Conservation (phyloP, 2,113 vertebrate species). For the Melanotaenia duboulayi region DNA sequence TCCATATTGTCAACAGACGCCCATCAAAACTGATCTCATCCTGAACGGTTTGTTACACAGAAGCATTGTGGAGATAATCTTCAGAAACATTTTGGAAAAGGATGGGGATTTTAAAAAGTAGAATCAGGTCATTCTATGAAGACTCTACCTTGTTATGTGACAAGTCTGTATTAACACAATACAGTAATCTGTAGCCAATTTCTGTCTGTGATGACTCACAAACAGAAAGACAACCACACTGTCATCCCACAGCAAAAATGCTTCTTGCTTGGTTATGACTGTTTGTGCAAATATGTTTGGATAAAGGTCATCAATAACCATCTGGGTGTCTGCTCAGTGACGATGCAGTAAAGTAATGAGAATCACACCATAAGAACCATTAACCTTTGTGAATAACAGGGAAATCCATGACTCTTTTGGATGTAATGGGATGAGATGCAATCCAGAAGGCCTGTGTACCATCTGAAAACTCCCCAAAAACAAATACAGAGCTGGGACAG, state of each 20-base stretch:
- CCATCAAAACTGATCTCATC: background rate
- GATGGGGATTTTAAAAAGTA: too few relatives aligned
- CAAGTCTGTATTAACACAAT: background rate
- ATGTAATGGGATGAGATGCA: constrained; percentile 57
- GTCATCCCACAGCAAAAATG: background rate
- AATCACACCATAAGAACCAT: constrained; percentile 43
- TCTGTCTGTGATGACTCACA: background rate
- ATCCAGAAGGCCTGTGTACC: constrained; percentile 59
- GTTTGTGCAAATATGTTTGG: constrained; percentile 47
- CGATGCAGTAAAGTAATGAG: constrained; percentile 60
- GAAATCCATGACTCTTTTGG: constrained; percentile 71
- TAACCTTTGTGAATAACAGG: constrained; percentile 69
- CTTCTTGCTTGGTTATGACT: constrained; percentile 30
- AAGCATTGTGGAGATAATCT: background rate
- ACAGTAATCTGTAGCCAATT: background rate
- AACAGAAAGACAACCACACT: background rate
- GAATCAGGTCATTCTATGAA: too few relatives aligned
- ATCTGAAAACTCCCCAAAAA: constrained; percentile 56
- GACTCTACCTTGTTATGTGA: too few relatives aligned
- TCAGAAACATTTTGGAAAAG: too few relatives aligned
- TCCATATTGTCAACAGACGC: background rate
- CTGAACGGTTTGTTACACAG: background rate
- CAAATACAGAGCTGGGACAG: constrained; percentile 50
- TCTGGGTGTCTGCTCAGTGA: constrained; percentile 58
- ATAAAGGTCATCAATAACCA: constrained; percentile 42